A percentile compares a stretch with the other conserved stretches of the same genome.
Conservation (phyloP, 2,113 vertebrate species). For the Mystacornis crossleyi region DNA sequence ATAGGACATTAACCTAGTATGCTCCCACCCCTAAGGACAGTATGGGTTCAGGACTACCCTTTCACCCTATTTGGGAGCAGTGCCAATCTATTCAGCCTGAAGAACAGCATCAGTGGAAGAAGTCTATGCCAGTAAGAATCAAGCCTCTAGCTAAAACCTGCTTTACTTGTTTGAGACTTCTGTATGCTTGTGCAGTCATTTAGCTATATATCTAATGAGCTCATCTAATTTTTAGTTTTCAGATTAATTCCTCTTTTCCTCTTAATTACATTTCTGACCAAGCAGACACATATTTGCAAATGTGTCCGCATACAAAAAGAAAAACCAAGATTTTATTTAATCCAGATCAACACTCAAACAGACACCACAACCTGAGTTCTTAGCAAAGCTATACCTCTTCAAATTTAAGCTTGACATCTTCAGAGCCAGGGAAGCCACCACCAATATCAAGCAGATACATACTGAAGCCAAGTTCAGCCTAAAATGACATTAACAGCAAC, state of each 20-base stretch:
- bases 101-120: background rate
- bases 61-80: background rate
- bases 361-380: background rate
- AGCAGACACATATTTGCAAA: background rate
- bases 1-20: background rate
- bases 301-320: background rate
- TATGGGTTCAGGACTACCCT: background rate
- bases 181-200: background rate
- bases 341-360: background rate
- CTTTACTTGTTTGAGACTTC: background rate
- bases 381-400: slow-evolving; percentile 85
- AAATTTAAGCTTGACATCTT: slow-evolving; percentile 92
- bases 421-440: slow-evolving; percentile 96
- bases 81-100: background rate
- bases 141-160: background rate
- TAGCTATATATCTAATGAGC: background rate
- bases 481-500: background rate
- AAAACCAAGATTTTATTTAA: background rate
- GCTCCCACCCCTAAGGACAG: background rate
- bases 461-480: slow-evolving; percentile 89
- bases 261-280: background rate
- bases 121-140: background rate
- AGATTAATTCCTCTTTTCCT: background rate
- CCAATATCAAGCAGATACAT: slow-evolving; percentile 96
- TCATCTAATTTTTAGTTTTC: background rate